Evolutionary conservation across 2,797 vertebrate species (phyloP), one percentile per base, ranked within the genome.

Genomic region (Onychomys leucogaster): DNA sequence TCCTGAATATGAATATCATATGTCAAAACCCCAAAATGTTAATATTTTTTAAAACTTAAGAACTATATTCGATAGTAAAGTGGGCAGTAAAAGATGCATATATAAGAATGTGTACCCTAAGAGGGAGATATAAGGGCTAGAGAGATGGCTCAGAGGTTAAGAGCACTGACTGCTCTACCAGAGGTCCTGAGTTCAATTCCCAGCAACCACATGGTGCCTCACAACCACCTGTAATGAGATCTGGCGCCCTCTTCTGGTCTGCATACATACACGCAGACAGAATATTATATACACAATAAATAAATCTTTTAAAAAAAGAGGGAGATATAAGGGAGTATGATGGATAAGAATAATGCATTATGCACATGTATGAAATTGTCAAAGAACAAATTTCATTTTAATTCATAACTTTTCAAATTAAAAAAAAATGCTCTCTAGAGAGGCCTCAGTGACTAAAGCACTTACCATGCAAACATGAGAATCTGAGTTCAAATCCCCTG

Each of bases 1-100:
- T 89, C 80, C 55, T 95, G 2, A 27, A 89, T 95, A 81, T 10
- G 16, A 91, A 49, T 41, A 55, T 52, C 6, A 95, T 63, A 52
- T 19, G 93, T 27, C 37, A 94, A 88, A 27, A 94, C 82, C 77
- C 29, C 19, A 55, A 93, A 71, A 52, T 61, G 19, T 94, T 49
- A 43, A 57, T 81, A 17, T 52, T 37, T 37, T 46, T 80, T 46
- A 32, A 67, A 86, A 43, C 6, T 86, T 67, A 76, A 76, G 27
- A 87, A 59, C 11, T 82, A n/a, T 59, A n/a, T 78, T 55, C 12
- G 6, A 69, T 41, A 43, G 16, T 14, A 61, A 94, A 91, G 84
- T 69, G 52, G n/a, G 29, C 32, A 52, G 32, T 71, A 85, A 90
- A 89, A 59, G 21, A 16, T 76, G 41, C 32, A 57, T 43, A 14